A percentile compares a stretch with the other conserved stretches of the same genome.
Conservation (phyloP, 2,113 vertebrate species). For the Tragelaphus imberbis region DNA sequence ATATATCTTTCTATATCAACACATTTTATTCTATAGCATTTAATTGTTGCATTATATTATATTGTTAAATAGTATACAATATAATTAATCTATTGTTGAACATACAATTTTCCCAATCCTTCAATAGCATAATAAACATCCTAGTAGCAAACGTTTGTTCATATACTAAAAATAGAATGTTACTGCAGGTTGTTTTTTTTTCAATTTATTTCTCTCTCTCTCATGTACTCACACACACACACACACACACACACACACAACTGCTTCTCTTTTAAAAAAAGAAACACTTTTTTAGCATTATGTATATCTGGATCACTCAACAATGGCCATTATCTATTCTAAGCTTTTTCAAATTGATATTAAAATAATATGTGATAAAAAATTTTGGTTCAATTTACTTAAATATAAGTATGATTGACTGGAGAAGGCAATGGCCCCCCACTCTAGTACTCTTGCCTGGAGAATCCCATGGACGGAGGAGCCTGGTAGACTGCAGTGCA, state of each 20-base stretch:
- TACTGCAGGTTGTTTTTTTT: not conserved
- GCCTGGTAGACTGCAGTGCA: accelerated
- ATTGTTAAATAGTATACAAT: not conserved
- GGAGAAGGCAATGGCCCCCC: too few species aligned
- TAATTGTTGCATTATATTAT: not conserved
- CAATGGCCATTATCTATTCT: not conserved
- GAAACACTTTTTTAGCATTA: not conserved
- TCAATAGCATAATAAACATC: not conserved
- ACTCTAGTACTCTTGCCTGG: too few species aligned
- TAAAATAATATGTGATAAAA: not conserved
- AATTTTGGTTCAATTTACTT: not conserved
- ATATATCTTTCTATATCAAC: not conserved
- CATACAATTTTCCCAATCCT: not conserved
- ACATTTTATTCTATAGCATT: not conserved
- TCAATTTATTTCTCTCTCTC: not conserved
- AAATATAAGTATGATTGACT: not conserved
- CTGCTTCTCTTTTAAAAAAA: not conserved
- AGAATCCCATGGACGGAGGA: too few species aligned
- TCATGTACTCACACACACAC: not conserved
- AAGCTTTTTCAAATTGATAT: not conserved
- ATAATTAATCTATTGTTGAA: not conserved
- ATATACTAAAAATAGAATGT: not conserved
- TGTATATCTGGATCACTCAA: not conserved
- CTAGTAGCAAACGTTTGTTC: not conserved
- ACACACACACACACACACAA: not conserved